Conservation (phyloP, 53 echinoderm and acorn worm genomes). For the Holothuria scabra region DNA sequence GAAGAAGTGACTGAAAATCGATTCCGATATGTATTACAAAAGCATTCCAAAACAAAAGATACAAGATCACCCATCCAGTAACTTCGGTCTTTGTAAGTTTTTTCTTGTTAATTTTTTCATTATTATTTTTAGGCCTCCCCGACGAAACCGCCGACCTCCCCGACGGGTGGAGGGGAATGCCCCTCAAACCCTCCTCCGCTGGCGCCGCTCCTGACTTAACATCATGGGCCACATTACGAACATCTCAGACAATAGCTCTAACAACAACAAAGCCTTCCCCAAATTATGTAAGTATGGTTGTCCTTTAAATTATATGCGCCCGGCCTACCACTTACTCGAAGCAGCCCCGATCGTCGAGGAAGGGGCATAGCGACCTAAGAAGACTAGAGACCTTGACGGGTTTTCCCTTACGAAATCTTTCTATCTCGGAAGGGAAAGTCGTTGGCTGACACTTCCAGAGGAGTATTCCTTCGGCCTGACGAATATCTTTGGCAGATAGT, state of each 20-base stretch:
- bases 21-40: too few species aligned
- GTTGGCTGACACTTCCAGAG: constrained; percentile 6
- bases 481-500: too few species aligned
- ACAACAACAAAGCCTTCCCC: not conserved
- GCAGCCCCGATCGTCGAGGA: not conserved
- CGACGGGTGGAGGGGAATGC: too few species aligned
- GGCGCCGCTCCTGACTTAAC: too few species aligned
- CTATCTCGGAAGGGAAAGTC: not conserved
- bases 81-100: too few species aligned
- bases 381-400: not conserved
- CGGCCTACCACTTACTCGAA: not conserved
- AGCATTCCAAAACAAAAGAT: too few species aligned
- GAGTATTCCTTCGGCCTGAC: not conserved
- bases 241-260: not conserved
- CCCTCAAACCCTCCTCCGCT: too few species aligned
- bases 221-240: not conserved
- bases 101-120: too few species aligned
- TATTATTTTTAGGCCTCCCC: too few species aligned
- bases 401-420: not conserved
- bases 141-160: too few species aligned
- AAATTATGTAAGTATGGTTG: not conserved
- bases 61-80: too few species aligned
- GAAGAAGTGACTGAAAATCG: too few species aligned
- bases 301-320: not conserved
- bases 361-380: not conserved